Evolutionary conservation across 2,797 vertebrate species (phyloP).

Genomic region (Acanthurus lineatus): DNA sequence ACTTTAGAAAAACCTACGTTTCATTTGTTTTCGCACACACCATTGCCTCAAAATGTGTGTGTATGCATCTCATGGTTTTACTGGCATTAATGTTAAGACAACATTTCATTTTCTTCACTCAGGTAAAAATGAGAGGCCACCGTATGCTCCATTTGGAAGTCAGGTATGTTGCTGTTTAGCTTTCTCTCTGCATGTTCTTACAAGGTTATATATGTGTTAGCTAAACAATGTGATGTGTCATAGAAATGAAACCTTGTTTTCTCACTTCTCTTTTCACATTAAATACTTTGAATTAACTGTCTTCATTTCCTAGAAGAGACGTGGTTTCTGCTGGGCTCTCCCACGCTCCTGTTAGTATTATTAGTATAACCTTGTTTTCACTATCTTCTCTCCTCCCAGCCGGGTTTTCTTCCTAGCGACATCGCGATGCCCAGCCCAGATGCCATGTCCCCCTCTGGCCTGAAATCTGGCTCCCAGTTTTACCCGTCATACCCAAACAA

Average conservation of each 20-base stretch:
- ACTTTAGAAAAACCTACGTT: conserved; percentile 75
- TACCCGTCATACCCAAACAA: conserved; percentile 93
- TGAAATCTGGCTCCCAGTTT: conserved; percentile 93
- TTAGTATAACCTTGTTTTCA: conserved; percentile 36
- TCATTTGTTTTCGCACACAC: conserved; percentile 57
- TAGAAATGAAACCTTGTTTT: conserved; percentile 49
- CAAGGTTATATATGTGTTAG: neutral
- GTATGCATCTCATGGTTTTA: conserved; percentile 21
- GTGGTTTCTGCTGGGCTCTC: conserved; percentile 22
- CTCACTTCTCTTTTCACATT: conserved; percentile 71
- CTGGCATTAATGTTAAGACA: conserved; percentile 16
- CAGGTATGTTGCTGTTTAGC: conserved; percentile 79
- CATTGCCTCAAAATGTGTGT: conserved; percentile 40
- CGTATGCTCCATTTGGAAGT: conserved; percentile 91
- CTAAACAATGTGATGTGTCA: conserved; percentile 5
- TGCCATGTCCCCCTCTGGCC: conserved; percentile 93
- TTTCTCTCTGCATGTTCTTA: conserved; percentile 2
- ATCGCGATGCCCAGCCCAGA: conserved; percentile 92
- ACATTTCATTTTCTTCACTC: conserved; percentile 31
- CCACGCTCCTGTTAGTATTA: conserved; percentile 22
- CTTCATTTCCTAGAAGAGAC: conserved; percentile 62
- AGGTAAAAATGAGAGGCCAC: conserved; percentile 94
- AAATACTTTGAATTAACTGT: conserved; percentile 59
- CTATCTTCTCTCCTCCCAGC: conserved; percentile 77
- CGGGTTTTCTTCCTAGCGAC: conserved; percentile 93